Percentiles rank a stretch among this genome's conserved stretches.
phyloP scores from a whole-genome alignment of 2,113 vertebrate genomes.

The Marcusenius ussheri region DNA sequence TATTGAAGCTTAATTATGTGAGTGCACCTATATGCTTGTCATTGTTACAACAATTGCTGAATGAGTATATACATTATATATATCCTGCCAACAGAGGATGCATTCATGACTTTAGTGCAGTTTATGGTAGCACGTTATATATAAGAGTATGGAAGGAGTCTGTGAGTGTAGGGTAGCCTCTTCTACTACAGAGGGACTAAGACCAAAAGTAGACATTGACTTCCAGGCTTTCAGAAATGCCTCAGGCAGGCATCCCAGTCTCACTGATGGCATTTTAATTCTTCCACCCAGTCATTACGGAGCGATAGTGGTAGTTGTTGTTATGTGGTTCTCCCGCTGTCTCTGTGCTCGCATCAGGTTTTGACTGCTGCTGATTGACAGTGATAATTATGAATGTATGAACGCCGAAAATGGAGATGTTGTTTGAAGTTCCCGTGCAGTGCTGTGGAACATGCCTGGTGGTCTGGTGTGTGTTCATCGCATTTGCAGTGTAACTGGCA shows the following conservation, averaged over 20 bases:
- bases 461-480: background rate
- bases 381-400: background rate
- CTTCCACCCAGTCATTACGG: background rate
- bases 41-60: background rate
- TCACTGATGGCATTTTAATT: background rate
- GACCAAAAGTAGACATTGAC: background rate
- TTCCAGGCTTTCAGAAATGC: background rate
- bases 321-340: background rate
- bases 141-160: background rate
- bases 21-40: background rate
- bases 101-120: background rate
- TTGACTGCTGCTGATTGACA: background rate
- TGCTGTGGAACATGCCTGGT: background rate
- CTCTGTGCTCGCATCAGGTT: background rate
- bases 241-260: background rate
- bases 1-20: background rate
- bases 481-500: background rate
- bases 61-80: background rate
- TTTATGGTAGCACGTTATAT: background rate
- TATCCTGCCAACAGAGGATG: background rate
- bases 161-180: background rate
- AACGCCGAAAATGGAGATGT: background rate
- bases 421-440: background rate
- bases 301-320: constrained; percentile 34
- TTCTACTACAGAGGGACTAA: background rate